Evolutionary conservation across 35 echinoderm and acorn worm species (phyloP).

Genomic region (Chiridota heheva): DNA sequence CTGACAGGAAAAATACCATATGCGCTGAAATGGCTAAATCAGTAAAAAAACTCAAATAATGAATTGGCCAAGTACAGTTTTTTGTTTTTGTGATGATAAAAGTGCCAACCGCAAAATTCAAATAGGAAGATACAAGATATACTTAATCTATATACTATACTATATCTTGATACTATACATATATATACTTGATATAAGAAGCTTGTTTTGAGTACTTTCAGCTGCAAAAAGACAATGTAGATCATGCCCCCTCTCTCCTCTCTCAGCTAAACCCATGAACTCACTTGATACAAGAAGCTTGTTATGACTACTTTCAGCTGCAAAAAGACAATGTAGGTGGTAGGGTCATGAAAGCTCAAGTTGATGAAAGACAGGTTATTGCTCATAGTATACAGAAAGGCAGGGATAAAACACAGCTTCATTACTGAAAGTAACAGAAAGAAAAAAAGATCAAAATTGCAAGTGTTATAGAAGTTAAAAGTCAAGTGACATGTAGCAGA

Average conservation of each 20-base stretch:
- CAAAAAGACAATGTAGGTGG: constrained; percentile 70
- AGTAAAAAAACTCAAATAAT: too few relatives aligned
- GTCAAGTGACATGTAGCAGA: too few relatives aligned
- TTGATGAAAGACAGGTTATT: constrained; percentile 89
- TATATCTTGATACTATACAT: too few relatives aligned
- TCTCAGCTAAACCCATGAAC: too few relatives aligned
- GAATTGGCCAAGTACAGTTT: too few relatives aligned
- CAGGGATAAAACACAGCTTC: constrained; percentile 63
- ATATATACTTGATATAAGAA: constrained; percentile 82
- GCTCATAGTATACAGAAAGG: constrained; percentile 81
- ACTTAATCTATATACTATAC: too few relatives aligned
- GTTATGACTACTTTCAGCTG: constrained; percentile 78
- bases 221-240: constrained; percentile 72
- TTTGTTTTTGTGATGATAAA: too few relatives aligned
- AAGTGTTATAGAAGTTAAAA: too few relatives aligned
- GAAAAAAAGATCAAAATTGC: constrained; percentile 5
- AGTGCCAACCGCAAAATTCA: too few relatives aligned
- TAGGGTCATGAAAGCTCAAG: constrained; percentile 70
- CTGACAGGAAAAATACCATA: too few relatives aligned
- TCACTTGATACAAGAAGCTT: constrained; percentile 89
- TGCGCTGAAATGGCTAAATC: too few relatives aligned
- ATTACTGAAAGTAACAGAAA: constrained; percentile 65
- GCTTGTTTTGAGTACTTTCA: constrained; percentile 71
- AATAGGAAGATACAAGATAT: too few relatives aligned
- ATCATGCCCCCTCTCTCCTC: background rate